phyloP scores from a whole-genome alignment of 2,113 vertebrate species.

The Sceloporus undulatus region DNA sequence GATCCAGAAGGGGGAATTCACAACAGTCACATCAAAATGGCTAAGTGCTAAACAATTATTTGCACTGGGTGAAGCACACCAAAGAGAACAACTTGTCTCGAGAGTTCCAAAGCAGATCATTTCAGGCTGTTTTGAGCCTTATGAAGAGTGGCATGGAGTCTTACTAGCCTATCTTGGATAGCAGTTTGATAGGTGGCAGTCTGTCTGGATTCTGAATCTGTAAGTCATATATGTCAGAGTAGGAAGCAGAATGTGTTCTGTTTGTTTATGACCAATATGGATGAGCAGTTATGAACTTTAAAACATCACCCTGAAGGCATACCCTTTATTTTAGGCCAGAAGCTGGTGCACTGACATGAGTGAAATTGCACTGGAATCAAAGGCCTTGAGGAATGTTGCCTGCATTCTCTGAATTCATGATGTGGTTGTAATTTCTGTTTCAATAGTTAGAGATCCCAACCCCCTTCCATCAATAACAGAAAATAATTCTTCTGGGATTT shows the following conservation, averaged over 20 bases:
- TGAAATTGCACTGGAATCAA: not conserved
- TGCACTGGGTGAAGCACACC: not conserved
- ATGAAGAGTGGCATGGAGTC: not conserved
- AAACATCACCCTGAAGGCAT: not conserved
- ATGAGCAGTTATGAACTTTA: conserved; percentile 43
- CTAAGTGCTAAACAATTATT: not conserved
- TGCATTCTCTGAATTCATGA: conserved; percentile 37
- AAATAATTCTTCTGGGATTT: conserved; percentile 2
- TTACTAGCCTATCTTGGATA: not conserved
- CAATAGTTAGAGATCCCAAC: not conserved
- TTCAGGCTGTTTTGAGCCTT: not conserved
- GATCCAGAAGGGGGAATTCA: too few species aligned
- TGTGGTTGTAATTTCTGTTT: conserved; percentile 13
- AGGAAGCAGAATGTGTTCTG: conserved; percentile 42
- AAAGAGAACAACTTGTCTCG: not conserved
- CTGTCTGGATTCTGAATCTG: conserved; percentile 52
- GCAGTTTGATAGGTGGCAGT: conserved; percentile 41
- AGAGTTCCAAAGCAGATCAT: not conserved
- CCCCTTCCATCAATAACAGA: conserved; percentile 33
- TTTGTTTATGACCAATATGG: conserved; percentile 42
- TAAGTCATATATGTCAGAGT: conserved; percentile 48
- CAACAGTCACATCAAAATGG: not conserved
- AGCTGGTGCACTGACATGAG: conserved; percentile 25
- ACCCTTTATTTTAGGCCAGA: conserved; percentile 22
- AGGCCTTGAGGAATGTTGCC: not conserved